These are phyloP conservation scores for Gnathochromis pfefferi DNA, from an alignment of 2,113 vertebrate species.

Conservation along the genomic window DNA sequence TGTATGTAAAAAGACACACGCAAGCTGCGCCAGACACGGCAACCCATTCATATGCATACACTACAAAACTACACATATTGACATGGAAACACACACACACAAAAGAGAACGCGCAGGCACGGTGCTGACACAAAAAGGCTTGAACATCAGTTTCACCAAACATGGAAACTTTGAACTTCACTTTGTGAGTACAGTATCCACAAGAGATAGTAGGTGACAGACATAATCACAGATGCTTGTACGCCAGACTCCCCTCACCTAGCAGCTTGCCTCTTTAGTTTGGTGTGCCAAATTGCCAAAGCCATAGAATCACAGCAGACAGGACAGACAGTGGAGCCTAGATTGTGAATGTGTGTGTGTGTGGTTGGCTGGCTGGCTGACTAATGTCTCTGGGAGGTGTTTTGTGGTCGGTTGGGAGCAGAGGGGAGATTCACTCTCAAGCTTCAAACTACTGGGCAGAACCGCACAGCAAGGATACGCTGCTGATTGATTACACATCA, in stretches of 20 bases:
- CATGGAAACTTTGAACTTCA: conserved; percentile 3
- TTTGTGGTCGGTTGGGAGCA: conserved; percentile 51
- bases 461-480: conserved; percentile 46
- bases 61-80: not conserved
- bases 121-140: not conserved
- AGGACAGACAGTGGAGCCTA: conserved; percentile 33
- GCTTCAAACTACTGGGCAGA: conserved; percentile 53
- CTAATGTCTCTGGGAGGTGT: conserved; percentile 59
- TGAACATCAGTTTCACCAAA: not conserved
- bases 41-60: not conserved
- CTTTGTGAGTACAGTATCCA: conserved; percentile 10
- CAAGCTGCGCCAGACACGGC: not conserved
- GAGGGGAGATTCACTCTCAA: conserved; percentile 52
- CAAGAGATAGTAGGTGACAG: conserved; percentile 53
- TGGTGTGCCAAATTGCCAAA: conserved; percentile 58
- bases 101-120: not conserved
- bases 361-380: conserved; percentile 32
- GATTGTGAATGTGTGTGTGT: conserved; percentile 1
- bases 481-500: conserved; percentile 60
- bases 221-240: conserved; percentile 62
- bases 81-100: not conserved
- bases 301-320: conserved; percentile 49
- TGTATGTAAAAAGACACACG: not conserved
- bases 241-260: conserved; percentile 53
- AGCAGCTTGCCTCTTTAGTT: conserved; percentile 61